Evolutionary conservation across 2,113 vertebrate genomes (phyloP).

Genomic region (Camelus dromedarius): DNA sequence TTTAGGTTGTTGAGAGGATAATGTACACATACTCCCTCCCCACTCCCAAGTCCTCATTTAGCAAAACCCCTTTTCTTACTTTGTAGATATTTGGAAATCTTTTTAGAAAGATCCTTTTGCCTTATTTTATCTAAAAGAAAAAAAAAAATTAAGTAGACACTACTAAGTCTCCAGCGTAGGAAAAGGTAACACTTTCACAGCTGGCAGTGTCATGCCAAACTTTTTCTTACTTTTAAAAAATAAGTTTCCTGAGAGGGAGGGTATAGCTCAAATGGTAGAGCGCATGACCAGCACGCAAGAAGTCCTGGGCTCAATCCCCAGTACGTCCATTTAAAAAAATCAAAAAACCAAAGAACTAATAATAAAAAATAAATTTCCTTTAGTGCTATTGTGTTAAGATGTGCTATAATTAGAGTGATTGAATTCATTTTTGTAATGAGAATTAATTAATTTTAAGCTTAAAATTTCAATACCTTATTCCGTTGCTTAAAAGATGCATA

Average conservation of each 20-base stretch:
- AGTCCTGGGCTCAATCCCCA: too few relatives aligned
- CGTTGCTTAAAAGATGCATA: constrained; percentile 71
- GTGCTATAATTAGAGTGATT: constrained; percentile 60
- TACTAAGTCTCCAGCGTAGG: constrained; percentile 31
- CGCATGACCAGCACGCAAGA: too few relatives aligned
- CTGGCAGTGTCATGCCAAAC: not conserved
- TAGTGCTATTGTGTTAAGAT: constrained; percentile 50
- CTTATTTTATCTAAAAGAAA: constrained; percentile 65
- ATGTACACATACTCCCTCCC: too few relatives aligned
- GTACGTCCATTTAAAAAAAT: too few relatives aligned
- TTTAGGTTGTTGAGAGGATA: not conserved
- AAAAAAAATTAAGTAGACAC: constrained; percentile 27
- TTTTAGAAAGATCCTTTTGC: not conserved
- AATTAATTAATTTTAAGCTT: constrained; percentile 68
- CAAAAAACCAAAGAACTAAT: too few relatives aligned
- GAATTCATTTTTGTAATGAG: constrained; percentile 44
- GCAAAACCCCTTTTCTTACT: not conserved
- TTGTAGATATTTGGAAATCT: not conserved
- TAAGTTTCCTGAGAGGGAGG: not conserved
- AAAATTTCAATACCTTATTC: constrained; percentile 65
- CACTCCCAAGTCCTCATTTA: not conserved
- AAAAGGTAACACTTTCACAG: constrained; percentile 55
- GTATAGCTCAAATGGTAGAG: too few relatives aligned
- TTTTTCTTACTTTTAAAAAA: constrained; percentile 10
- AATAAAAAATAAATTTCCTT: constrained; percentile 45